Percentiles rank a stretch among this genome's conserved stretches.
phyloP scores from a whole-genome alignment of 2,797 vertebrate species.

The Chiroxiphia lanceolata region DNA sequence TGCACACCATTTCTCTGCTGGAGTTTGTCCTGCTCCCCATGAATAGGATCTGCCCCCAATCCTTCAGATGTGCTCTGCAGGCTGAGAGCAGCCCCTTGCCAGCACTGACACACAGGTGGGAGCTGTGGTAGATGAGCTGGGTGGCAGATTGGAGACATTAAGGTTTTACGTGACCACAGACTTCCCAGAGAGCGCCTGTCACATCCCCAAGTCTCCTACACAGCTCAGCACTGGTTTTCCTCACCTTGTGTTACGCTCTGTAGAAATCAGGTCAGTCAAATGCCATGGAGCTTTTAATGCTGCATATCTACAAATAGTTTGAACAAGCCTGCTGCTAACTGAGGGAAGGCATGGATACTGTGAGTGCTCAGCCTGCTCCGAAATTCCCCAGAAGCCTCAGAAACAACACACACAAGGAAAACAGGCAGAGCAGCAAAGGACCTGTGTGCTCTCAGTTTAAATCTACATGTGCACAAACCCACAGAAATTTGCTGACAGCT shows the following conservation, averaged over 20 bases:
- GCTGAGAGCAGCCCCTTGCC: neutral
- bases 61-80: neutral
- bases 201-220: neutral
- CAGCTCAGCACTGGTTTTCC: neutral
- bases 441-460: neutral
- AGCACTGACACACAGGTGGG: neutral
- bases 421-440: neutral
- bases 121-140: neutral
- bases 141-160: neutral
- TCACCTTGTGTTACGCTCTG: neutral
- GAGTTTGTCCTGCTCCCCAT: neutral
- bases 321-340: neutral
- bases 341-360: neutral
- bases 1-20: neutral
- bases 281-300: neutral
- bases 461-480: neutral
- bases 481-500: neutral
- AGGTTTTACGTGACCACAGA: neutral
- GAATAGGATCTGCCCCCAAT: fast-evolving
- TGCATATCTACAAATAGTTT: neutral
- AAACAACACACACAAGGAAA: neutral
- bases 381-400: neutral
- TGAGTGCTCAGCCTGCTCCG: neutral
- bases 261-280: slow-evolving; percentile 2
- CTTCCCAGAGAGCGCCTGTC: neutral